Conservation (phyloP, 1,140 invertebrate genomes). For the Zaprionus davidi region DNA sequence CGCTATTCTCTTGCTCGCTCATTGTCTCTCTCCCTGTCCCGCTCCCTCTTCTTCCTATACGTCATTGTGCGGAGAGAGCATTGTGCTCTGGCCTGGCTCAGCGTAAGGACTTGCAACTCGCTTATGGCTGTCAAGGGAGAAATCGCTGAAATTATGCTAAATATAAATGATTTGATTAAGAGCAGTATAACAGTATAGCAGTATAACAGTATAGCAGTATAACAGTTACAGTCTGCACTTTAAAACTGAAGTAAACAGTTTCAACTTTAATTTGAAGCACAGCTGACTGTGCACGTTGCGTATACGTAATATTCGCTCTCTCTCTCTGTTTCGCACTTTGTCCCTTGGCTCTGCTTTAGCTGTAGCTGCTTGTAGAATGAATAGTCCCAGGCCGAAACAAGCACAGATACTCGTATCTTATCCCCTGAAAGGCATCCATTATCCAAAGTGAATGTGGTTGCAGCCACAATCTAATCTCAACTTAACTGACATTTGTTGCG, state of each 20-base stretch:
- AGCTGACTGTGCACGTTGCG: not conserved
- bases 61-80: not conserved
- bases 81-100: not conserved
- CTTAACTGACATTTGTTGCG: conserved; percentile 23
- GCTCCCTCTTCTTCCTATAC: not conserved
- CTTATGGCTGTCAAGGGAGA: not conserved
- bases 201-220: not conserved
- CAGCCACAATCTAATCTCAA: conserved; percentile 30
- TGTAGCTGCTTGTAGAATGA: not conserved
- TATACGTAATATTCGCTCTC: not conserved
- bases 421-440: conserved; percentile 10
- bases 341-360: not conserved
- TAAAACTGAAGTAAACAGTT: not conserved
- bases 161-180: not conserved
- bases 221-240: not conserved
- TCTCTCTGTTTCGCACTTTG: not conserved
- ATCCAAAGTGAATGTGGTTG: conserved; percentile 8
- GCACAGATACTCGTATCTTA: not conserved
- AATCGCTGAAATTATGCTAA: not conserved
- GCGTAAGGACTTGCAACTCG: not conserved
- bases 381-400: not conserved
- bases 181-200: not conserved
- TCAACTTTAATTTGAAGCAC: not conserved
- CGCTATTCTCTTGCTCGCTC: not conserved
- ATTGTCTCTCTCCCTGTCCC: not conserved